These are phyloP conservation scores for Hermetia illucens DNA, from an alignment of 1,140 invertebrate species.

Conservation along the genomic window DNA sequence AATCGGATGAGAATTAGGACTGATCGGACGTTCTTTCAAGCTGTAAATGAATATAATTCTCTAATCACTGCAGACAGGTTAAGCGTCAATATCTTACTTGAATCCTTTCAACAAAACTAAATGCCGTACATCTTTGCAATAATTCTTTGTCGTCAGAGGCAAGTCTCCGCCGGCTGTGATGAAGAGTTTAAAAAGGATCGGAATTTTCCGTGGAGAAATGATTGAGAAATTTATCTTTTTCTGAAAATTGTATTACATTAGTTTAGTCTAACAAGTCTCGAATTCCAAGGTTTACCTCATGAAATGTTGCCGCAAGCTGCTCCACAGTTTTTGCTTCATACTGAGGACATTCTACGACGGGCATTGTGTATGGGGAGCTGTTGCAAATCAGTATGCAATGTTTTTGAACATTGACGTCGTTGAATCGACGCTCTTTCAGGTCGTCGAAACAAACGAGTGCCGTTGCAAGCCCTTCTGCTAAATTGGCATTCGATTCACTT, in stretches of 20 bases:
- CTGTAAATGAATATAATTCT: conserved; percentile 32
- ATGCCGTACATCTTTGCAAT: conserved; percentile 76
- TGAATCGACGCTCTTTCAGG: conserved; percentile 43
- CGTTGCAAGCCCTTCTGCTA: conserved; percentile 80
- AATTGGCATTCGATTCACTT: conserved; percentile 74
- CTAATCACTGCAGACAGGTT: too few species aligned
- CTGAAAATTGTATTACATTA: conserved; percentile 33
- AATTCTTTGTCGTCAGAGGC: conserved; percentile 71
- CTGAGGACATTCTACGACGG: conserved; percentile 60
- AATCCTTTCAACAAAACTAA: conserved; percentile 66
- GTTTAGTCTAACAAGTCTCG: background rate
- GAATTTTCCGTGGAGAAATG: conserved; percentile 75
- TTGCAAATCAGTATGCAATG: conserved; percentile 86
- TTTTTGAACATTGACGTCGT: conserved; percentile 36
- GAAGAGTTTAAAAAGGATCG: conserved; percentile 60
- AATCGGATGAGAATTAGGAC: conserved; percentile 34
- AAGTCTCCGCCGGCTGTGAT: conserved; percentile 77
- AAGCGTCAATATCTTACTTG: conserved; percentile 24
- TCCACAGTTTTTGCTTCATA: conserved; percentile 54
- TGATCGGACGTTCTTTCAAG: conserved; percentile 67
- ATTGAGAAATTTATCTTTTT: conserved; percentile 75
- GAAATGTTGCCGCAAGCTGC: conserved; percentile 55
- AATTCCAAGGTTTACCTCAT: conserved; percentile 38
- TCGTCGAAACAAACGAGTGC: conserved; percentile 78
- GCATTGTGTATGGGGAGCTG: conserved; percentile 80